Evolutionary conservation across 2,113 vertebrate genomes (phyloP), one percentile per base, ranked within the genome.

Genomic region (Struthio camelus): DNA sequence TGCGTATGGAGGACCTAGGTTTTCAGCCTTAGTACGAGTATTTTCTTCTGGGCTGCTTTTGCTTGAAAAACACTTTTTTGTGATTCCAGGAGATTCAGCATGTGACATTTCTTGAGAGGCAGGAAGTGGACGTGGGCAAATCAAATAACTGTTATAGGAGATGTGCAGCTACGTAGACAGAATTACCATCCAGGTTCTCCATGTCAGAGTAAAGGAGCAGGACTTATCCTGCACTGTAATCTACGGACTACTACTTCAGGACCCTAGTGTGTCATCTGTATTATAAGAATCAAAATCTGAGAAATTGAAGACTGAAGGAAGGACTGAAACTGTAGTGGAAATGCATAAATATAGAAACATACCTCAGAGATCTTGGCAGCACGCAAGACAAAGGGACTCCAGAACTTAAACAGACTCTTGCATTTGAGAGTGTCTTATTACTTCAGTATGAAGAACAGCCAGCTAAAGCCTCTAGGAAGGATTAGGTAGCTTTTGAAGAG

Each of bases 1-100:
- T 5, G 14, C 25, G 15, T 7, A 28, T 2, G 36, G 24, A 7
- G 44, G 17, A 4, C 28, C 14, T 23, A 2, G 56, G 24, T 4
- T 25, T 65, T 38, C 25, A 0, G 17, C n/a, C 30, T n/a, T 10
- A 5, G 4, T 9, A 2, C 3, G 32, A 22, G 51, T 46, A 1
- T 38, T 9, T 16, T 28, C 54, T 38, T 20, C 22, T 9, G 42
- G 28, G n/a, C 36, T 36, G 48, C 20, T 58, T 65, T 54, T 16
- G 8, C 65, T 2, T 22, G 56, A 14, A 51, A 51, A 34, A 0
- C 12, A 1, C 46, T 6, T 25, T 2, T 2, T 17, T 36, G 1
- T 6, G 23, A 6, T 40, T 46, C 46, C 10, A 0, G 3, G 34
- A 34, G 53, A 16, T 14, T 9, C 28, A 4, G 44, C 2, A 1